phyloP scores from a whole-genome alignment of 2,797 vertebrate genomes.

The Molothrus aeneus region DNA sequence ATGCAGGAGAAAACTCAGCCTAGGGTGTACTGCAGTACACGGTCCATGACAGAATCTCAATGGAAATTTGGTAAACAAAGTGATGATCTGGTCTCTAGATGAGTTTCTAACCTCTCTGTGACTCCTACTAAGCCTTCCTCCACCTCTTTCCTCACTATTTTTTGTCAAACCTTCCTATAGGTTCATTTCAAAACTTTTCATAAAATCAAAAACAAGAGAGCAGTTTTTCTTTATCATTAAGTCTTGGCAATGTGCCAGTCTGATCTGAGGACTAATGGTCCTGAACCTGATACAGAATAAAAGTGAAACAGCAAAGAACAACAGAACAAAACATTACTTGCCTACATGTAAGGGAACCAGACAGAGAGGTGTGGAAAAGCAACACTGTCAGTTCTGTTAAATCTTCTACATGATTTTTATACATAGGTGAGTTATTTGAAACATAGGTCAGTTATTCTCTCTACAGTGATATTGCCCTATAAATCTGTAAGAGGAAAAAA shows the following conservation, averaged over 20 bases:
- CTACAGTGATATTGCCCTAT: neutral
- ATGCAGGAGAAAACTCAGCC: neutral
- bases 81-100: neutral
- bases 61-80: neutral
- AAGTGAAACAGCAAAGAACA: neutral
- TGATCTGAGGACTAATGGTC: neutral
- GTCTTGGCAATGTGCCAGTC: neutral
- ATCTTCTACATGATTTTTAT: neutral
- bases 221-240: neutral
- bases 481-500: neutral
- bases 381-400: neutral
- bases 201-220: neutral
- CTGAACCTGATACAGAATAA: neutral
- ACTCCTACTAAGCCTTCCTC: neutral
- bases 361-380: neutral
- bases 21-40: accelerated
- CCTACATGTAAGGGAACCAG: neutral
- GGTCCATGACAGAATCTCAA: neutral
- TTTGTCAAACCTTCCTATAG: neutral
- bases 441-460: neutral
- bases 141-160: neutral
- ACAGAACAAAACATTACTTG: neutral
- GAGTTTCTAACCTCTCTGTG: neutral
- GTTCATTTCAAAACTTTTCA: neutral
- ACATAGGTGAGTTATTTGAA: neutral